Percentiles rank a stretch among this genome's conserved stretches.
These are phyloP conservation scores for Carpatolechia fugitivella DNA, from an alignment of 2,888 invertebrate species.

Conservation along the genomic window DNA sequence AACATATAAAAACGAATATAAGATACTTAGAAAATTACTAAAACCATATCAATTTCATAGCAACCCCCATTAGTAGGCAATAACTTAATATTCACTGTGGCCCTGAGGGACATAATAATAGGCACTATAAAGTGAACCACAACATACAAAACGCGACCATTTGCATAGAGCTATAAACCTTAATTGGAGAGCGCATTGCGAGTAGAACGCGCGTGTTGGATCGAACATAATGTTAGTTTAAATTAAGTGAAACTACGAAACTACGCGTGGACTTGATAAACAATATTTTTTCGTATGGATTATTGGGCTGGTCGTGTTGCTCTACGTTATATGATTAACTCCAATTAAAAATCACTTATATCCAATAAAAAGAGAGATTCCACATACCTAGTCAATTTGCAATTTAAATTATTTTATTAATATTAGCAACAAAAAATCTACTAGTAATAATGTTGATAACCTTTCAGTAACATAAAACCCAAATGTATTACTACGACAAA, in stretches of 20 bases:
- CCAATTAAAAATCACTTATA: too few species aligned
- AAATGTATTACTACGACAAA: too few species aligned
- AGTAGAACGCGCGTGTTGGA: background rate
- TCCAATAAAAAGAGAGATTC: too few species aligned
- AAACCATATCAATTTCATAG: background rate
- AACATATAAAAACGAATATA: too few species aligned
- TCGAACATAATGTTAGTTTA: background rate
- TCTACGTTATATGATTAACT: too few species aligned
- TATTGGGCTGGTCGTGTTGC: too few species aligned
- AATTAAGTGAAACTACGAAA: background rate
- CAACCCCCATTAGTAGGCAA: background rate
- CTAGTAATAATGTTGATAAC: too few species aligned
- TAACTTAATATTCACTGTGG: conserved; percentile 1
- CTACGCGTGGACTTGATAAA: background rate
- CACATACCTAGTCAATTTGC: too few species aligned
- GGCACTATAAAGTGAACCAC: background rate
- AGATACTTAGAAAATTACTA: background rate
- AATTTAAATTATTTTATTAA: too few species aligned
- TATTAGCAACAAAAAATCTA: too few species aligned
- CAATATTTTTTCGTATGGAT: too few species aligned
- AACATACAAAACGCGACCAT: conserved; percentile 5
- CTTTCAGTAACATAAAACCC: too few species aligned
- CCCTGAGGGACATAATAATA: background rate
- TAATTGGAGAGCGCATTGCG: conserved; percentile 7
- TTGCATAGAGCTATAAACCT: conserved; percentile 13